Percentiles rank a stretch among this genome's conserved stretches.
Evolutionary conservation across 2,888 invertebrate genomes (phyloP).

Genomic region (Lottia gigantea): DNA sequence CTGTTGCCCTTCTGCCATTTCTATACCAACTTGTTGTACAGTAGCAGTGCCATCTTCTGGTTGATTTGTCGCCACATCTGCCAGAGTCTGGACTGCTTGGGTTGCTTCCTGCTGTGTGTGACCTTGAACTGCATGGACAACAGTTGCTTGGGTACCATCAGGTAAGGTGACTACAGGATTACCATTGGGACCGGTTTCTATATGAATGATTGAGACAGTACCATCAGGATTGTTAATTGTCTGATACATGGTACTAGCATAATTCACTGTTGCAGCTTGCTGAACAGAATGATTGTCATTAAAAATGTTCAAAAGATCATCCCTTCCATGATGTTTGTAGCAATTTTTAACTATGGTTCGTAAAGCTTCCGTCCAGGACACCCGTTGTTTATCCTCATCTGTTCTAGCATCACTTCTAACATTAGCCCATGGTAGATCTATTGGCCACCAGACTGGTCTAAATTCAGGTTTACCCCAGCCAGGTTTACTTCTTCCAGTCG

Average conservation of each 20-base stretch:
- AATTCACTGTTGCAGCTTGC: constrained; percentile 62
- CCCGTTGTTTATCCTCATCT: constrained; percentile 97
- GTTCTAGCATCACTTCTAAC: constrained; percentile 96
- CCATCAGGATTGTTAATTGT: constrained; percentile 97
- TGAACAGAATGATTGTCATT: constrained; percentile 72
- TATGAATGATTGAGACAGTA: constrained; percentile 93
- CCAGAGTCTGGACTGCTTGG: constrained; percentile 68
- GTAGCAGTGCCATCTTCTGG: constrained; percentile 41
- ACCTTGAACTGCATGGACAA: constrained; percentile 74
- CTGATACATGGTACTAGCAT: constrained; percentile 90
- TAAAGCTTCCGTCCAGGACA: constrained; percentile 97
- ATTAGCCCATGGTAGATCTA: constrained; percentile 97
- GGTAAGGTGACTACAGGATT: constrained; percentile 86
- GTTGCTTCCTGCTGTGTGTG: constrained; percentile 52
- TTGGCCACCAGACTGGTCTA: constrained; percentile 97
- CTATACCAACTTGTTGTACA: constrained; percentile 77
- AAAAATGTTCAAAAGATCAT: constrained; percentile 94
- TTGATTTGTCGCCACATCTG: constrained; percentile 73
- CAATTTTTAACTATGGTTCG: constrained; percentile 97
- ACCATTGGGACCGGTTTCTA: constrained; percentile 56
- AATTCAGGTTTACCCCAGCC: constrained; percentile 98
- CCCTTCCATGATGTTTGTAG: constrained; percentile 96
- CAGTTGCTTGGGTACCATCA: constrained; percentile 95
- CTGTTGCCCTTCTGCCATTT: constrained; percentile 75
- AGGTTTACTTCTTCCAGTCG: constrained; percentile 93